phyloP scores from a whole-genome alignment of 2,888 invertebrate genomes.

The Drosophila sordidula region DNA sequence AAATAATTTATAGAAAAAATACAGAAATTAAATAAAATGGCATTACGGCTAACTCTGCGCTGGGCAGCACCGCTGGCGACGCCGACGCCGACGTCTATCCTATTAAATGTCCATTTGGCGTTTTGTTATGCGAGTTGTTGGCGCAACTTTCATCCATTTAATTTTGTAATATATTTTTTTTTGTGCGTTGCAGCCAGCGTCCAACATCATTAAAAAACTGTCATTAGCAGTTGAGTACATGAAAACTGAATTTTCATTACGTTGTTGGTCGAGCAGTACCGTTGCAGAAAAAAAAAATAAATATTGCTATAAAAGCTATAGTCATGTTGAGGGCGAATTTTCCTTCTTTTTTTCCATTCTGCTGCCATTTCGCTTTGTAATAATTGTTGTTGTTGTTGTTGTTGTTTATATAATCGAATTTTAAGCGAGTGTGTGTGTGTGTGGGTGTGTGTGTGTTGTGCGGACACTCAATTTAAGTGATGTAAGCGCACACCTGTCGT shows the following conservation, averaged over 20 bases:
- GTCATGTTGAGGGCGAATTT: constrained; percentile 52
- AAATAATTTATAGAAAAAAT: constrained; percentile 78
- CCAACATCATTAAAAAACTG: constrained; percentile 80
- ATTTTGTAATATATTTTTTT: constrained; percentile 58
- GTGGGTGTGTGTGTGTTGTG: constrained; percentile 21
- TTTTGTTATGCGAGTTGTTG: constrained; percentile 75
- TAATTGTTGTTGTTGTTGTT: constrained; percentile 45
- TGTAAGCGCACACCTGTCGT: constrained; percentile 55
- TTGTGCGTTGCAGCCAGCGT: constrained; percentile 46
- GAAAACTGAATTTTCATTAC: constrained; percentile 80
- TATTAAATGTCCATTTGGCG: constrained; percentile 77
- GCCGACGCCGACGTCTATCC: constrained; percentile 67
- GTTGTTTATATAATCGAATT: constrained; percentile 70
- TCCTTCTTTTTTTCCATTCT: constrained; percentile 18
- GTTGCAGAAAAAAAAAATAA: constrained; percentile 24
- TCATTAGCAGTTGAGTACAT: constrained; percentile 80
- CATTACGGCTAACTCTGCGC: constrained; percentile 48
- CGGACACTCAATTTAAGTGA: constrained; percentile 57
- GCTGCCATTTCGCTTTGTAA: constrained; percentile 51
- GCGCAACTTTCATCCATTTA: constrained; percentile 75
- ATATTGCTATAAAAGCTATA: constrained; percentile 54
- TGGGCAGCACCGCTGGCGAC: constrained; percentile 17
- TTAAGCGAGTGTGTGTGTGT: constrained; percentile 44
- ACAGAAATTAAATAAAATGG: constrained; percentile 73
- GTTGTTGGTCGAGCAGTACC: constrained; percentile 39